These are phyloP conservation scores for Anthophora plumipes DNA, from an alignment of 2,888 invertebrate species.

Conservation along the genomic window DNA sequence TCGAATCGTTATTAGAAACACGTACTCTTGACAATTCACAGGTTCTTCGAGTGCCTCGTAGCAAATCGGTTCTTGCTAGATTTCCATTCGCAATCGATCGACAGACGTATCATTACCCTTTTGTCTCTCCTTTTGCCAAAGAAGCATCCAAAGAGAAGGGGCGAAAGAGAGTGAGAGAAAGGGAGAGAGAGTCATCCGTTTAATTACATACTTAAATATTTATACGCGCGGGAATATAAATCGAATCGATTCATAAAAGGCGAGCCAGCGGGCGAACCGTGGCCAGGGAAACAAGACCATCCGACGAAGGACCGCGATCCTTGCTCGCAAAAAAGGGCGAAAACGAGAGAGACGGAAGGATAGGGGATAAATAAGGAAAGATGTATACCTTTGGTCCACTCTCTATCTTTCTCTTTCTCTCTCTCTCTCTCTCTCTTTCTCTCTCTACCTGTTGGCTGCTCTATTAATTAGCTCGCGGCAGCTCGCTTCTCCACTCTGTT, in stretches of 20 bases:
- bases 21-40: too few species aligned
- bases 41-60: neutral
- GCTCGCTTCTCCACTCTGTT: slow-evolving; percentile 66
- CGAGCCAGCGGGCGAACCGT: slow-evolving; percentile 34
- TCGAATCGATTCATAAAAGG: slow-evolving; percentile 62
- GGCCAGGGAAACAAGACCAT: slow-evolving; percentile 58
- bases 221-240: slow-evolving; percentile 58
- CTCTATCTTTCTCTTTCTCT: neutral
- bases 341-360: slow-evolving; percentile 16
- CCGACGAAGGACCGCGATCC: slow-evolving; percentile 34
- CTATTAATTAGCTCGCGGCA: slow-evolving; percentile 73
- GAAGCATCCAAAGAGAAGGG: neutral
- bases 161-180: too few species aligned
- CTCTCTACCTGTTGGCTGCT: slow-evolving; percentile 35
- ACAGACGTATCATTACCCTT: slow-evolving; percentile 58
- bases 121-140: slow-evolving; percentile 41
- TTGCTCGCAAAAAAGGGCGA: slow-evolving; percentile 53
- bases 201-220: slow-evolving; percentile 56
- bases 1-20: too few species aligned
- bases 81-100: slow-evolving; percentile 53
- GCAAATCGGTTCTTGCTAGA: slow-evolving; percentile 31
- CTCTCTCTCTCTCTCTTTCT: slow-evolving; percentile 9
- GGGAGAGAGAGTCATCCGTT: slow-evolving; percentile 19
- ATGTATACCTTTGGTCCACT: neutral
- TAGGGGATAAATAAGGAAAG: slow-evolving; percentile 7